Evolutionary conservation across 2,113 vertebrate species (phyloP).

Genomic region (Phainopepla nitens): DNA sequence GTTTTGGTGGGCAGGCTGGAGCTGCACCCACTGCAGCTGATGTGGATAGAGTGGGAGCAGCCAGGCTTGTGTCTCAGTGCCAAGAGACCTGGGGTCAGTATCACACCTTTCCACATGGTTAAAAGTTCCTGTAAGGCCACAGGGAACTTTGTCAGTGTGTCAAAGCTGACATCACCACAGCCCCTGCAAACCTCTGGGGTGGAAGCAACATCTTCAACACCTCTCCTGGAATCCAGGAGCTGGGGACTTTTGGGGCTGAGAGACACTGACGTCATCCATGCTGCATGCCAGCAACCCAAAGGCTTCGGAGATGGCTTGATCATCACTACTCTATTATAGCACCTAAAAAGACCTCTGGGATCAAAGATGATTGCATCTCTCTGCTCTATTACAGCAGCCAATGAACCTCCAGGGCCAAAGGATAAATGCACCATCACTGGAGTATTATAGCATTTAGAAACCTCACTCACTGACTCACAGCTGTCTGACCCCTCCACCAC

Average conservation of each 20-base stretch:
- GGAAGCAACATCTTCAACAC: not conserved
- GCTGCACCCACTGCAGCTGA: not conserved
- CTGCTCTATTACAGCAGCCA: slow-evolving; percentile 34
- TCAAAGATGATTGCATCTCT: slow-evolving; percentile 32
- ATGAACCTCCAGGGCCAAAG: slow-evolving; percentile 45
- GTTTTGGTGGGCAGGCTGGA: not conserved
- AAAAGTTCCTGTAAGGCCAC: not conserved
- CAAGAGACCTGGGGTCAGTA: not conserved
- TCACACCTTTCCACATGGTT: not conserved
- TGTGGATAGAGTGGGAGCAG: not conserved
- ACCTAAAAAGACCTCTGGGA: slow-evolving; percentile 57
- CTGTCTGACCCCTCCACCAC: not conserved
- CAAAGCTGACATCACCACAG: not conserved
- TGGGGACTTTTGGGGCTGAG: slow-evolving; percentile 21
- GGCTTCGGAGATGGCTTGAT: slow-evolving; percentile 25
- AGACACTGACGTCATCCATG: slow-evolving; percentile 21
- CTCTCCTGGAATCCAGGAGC: not conserved
- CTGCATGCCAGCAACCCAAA: not conserved
- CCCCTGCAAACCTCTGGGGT: not conserved
- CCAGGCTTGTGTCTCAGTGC: not conserved
- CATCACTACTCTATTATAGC: slow-evolving; percentile 19
- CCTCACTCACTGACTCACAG: not conserved
- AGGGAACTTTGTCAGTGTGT: not conserved
- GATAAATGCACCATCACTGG: slow-evolving; percentile 26
- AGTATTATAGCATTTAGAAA: slow-evolving; percentile 8